Evolutionary conservation across 2,797 vertebrate species (phyloP).

Genomic region (Podarcis lilfordi): DNA sequence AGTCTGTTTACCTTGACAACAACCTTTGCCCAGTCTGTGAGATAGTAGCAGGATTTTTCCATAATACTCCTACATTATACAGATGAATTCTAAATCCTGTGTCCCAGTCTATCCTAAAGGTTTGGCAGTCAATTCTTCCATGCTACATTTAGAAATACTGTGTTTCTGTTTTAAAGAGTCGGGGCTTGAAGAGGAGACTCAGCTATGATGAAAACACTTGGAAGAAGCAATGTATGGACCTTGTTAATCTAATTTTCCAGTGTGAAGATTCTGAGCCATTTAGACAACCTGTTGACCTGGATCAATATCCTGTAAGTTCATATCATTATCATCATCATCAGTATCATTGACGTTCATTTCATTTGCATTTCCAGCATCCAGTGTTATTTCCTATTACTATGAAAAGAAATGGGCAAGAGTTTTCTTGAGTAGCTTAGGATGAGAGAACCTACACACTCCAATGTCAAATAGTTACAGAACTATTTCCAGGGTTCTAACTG

Average conservation of each 20-base stretch:
- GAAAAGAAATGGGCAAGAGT: background rate
- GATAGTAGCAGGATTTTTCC: background rate
- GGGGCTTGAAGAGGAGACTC: slow-evolving; percentile 71
- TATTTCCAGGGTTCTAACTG: too few species aligned
- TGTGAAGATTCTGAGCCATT: slow-evolving; percentile 98
- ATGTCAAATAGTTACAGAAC: background rate
- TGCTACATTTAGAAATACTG: background rate
- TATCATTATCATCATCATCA: too few species aligned
- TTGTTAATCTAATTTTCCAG: slow-evolving; percentile 91
- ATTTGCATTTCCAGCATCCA: background rate
- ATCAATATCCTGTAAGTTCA: slow-evolving; percentile 89
- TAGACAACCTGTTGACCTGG: slow-evolving; percentile 91
- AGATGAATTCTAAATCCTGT: background rate
- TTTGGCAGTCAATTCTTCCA: slow-evolving; percentile 2
- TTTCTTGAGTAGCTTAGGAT: background rate
- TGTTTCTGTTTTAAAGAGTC: slow-evolving; percentile 53
- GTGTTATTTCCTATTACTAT: background rate
- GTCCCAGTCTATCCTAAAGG: background rate
- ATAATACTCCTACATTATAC: background rate
- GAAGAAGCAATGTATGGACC: slow-evolving; percentile 90
- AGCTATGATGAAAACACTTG: slow-evolving; percentile 86
- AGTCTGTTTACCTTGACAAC: slow-evolving; percentile 65
- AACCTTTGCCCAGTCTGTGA: background rate
- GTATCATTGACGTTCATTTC: background rate
- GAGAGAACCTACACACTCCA: background rate